Evolutionary conservation across 2,113 vertebrate genomes (phyloP).

Genomic region (Onychostruthus taczanowskii): DNA sequence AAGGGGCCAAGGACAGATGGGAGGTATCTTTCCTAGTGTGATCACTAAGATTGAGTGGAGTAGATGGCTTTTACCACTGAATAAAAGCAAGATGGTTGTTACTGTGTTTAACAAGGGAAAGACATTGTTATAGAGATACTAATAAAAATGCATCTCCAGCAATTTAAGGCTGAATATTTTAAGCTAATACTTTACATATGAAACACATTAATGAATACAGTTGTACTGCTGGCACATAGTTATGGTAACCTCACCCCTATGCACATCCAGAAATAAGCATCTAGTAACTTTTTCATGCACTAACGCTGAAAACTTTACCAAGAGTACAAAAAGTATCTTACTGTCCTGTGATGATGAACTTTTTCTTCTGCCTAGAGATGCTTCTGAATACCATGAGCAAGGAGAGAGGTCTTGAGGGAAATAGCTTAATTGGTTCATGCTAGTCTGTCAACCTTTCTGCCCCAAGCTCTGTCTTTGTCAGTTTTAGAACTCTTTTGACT

Average conservation of each 20-base stretch:
- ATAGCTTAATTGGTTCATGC: not conserved
- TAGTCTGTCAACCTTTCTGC: not conserved
- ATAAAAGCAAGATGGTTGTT: not conserved
- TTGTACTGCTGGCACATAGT: not conserved
- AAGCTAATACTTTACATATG: not conserved
- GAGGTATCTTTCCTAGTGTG: not conserved
- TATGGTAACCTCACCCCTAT: not conserved
- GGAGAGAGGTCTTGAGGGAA: not conserved
- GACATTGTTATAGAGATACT: not conserved
- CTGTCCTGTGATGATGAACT: not conserved
- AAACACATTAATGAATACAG: not conserved
- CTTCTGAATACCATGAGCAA: not conserved
- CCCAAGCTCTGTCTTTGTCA: not conserved
- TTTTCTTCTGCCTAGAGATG: not conserved
- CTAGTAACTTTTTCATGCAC: not conserved
- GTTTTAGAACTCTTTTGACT: slow-evolving; percentile 22
- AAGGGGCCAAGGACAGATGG: not conserved
- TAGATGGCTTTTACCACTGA: not conserved
- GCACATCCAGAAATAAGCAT: not conserved
- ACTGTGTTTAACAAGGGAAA: not conserved
- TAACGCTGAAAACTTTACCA: not conserved
- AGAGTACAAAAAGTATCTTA: not conserved
- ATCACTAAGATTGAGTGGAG: not conserved
- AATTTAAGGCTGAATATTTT: not conserved
- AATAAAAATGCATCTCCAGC: not conserved